phyloP scores from a whole-genome alignment of 2,113 vertebrate genomes.

The Nyctereutes procyonoides region DNA sequence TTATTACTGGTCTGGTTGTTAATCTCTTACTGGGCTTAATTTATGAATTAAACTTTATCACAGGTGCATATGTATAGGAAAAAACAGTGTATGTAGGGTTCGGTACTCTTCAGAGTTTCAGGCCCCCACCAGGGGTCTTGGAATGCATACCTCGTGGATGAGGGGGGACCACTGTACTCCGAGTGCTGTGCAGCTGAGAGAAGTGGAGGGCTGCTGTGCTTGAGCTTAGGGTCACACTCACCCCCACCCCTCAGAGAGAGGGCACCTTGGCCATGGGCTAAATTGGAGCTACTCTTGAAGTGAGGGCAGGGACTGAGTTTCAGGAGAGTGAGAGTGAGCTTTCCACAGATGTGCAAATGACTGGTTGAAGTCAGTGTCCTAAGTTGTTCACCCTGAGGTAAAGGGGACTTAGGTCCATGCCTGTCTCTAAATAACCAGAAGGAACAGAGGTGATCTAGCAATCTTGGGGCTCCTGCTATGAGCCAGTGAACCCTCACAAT shows the following conservation, averaged over 20 bases:
- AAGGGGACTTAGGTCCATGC: not conserved
- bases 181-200: no score
- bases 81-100: not conserved
- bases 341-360: not conserved
- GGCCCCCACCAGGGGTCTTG: not conserved
- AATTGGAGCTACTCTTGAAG: not conserved
- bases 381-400: not conserved
- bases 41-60: not conserved
- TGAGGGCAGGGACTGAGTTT: not conserved
- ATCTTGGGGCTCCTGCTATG: rapidly evolving
- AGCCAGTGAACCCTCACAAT: rapidly evolving
- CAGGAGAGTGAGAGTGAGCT: not conserved
- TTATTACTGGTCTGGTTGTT: not conserved
- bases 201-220: not conserved
- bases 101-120: not conserved
- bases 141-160: not conserved
- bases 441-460: not conserved
- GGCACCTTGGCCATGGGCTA: not conserved
- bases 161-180: not conserved
- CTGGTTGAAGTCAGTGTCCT: not conserved
- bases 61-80: not conserved
- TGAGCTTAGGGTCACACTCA: not conserved
- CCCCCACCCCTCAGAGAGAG: not conserved
- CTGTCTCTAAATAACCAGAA: not conserved
- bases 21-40: not conserved